These are phyloP conservation scores for Melanocharis versteri DNA, from an alignment of 2,113 vertebrate species.

Conservation along the genomic window DNA sequence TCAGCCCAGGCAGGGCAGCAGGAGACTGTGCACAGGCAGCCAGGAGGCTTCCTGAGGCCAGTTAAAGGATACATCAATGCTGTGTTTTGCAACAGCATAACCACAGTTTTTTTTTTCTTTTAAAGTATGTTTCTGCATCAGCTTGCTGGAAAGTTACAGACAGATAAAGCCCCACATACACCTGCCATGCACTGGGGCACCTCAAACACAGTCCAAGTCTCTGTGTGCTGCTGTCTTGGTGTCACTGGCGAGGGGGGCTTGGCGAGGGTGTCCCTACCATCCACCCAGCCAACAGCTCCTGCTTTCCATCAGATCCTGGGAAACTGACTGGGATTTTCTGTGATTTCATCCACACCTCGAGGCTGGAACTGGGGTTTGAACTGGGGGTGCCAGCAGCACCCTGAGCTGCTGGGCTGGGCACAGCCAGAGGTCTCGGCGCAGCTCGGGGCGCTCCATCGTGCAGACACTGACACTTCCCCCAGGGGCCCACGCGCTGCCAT, in stretches of 20 bases:
- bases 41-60: neutral
- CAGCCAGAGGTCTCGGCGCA: fast-evolving
- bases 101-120: neutral
- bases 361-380: neutral
- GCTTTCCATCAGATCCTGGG: neutral
- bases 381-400: fast-evolving
- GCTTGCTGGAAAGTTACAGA: neutral
- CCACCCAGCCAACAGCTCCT: neutral
- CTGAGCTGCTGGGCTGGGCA: neutral
- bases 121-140: neutral
- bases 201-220: fast-evolving
- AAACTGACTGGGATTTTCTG: neutral
- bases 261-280: fast-evolving
- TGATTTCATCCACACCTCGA: neutral
- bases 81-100: neutral
- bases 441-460: fast-evolving
- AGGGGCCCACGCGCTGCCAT: fast-evolving
- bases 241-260: fast-evolving
- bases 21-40: neutral
- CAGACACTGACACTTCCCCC: fast-evolving
- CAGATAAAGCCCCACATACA: neutral
- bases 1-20: neutral
- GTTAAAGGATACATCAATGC: neutral
- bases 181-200: neutral
- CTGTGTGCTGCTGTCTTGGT: fast-evolving